phyloP scores from a whole-genome alignment of 2,797 vertebrate species.

The Linurgus olivaceus region DNA sequence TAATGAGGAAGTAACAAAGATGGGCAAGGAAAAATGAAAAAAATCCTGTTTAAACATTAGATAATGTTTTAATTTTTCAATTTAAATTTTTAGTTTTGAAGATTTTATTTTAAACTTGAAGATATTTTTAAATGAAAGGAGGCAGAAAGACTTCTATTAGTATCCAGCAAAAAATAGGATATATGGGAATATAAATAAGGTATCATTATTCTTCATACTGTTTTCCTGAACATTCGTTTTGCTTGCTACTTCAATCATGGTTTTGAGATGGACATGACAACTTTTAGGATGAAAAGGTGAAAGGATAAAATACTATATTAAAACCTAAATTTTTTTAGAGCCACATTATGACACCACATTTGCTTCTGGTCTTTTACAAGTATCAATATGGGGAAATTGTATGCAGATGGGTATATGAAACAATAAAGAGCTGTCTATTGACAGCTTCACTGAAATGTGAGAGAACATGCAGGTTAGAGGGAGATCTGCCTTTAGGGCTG shows the following conservation, averaged over 20 bases:
- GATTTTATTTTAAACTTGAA: neutral
- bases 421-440: neutral
- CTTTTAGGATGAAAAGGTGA: neutral
- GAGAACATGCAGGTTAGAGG: neutral
- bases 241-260: neutral
- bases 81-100: neutral
- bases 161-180: neutral
- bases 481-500: neutral
- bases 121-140: neutral
- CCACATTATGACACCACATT: neutral
- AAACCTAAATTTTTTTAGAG: neutral
- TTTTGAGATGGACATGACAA: neutral
- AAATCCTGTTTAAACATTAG: neutral
- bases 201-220: neutral
- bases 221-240: neutral
- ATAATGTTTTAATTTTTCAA: neutral
- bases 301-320: neutral
- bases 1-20: accelerated
- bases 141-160: neutral
- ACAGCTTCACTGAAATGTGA: neutral
- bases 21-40: neutral
- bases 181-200: neutral
- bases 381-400: neutral
- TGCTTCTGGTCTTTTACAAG: neutral
- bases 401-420: neutral